Conservation (phyloP, 2,888 invertebrate genomes). For the Agrotis ipsilon region DNA sequence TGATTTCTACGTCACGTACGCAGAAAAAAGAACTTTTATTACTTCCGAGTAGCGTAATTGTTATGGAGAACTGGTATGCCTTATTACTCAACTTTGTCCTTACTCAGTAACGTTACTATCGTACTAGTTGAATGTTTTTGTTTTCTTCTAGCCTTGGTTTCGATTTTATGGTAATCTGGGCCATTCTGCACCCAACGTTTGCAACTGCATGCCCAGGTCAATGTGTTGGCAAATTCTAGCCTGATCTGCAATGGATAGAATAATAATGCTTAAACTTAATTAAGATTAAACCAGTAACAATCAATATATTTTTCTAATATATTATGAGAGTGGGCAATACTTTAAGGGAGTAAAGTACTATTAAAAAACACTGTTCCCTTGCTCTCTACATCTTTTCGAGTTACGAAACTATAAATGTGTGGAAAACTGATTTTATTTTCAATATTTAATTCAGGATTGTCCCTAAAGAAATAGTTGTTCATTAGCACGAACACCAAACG, state of each 20-base stretch:
- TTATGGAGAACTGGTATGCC: constrained; percentile 84
- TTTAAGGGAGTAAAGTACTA: no score
- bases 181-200: constrained; percentile 8
- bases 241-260: background rate
- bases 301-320: no score
- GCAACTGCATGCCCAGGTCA: background rate
- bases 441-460: no score
- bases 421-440: no score
- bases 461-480: no score
- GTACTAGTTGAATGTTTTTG: constrained; percentile 63
- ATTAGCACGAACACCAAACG: no score
- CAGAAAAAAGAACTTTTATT: constrained; percentile 88
- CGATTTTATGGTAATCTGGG: constrained; percentile 17
- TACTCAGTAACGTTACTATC: constrained; percentile 69
- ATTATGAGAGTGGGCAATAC: no score
- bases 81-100: constrained; percentile 85
- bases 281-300: no score
- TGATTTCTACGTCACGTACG: constrained; percentile 86
- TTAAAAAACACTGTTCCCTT: no score
- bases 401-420: no score
- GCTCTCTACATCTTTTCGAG: no score
- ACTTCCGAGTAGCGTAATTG: constrained; percentile 87
- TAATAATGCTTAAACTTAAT: background rate
- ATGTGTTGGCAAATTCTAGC: background rate
- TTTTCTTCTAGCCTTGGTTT: constrained; percentile 47